Percentiles rank a stretch among this genome's conserved stretches.
These are phyloP conservation scores for Ardeotis arabs DNA, from an alignment of 2,113 vertebrate genomes.

Conservation along the genomic window DNA sequence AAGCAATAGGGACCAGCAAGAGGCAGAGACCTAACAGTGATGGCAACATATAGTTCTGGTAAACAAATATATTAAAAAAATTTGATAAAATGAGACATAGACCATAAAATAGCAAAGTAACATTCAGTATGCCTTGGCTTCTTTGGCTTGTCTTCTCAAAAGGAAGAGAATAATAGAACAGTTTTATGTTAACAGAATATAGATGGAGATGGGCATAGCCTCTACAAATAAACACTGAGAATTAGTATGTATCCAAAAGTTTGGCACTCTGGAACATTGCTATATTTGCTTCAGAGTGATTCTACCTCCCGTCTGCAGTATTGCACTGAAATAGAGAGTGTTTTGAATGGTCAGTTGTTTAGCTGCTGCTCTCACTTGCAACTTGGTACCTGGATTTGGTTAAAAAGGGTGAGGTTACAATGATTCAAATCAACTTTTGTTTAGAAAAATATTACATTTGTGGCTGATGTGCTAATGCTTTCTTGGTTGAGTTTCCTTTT, in stretches of 20 bases:
- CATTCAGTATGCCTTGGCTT: neutral
- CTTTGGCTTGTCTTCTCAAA: neutral
- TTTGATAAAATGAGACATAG: neutral
- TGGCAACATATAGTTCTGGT: neutral
- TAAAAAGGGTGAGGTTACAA: neutral
- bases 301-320: neutral
- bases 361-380: neutral
- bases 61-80: neutral
- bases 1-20: neutral
- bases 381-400: neutral
- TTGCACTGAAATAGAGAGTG: neutral
- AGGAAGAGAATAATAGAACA: neutral
- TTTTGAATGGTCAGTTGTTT: neutral
- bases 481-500: slow-evolving; percentile 37
- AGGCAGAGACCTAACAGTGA: neutral
- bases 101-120: neutral
- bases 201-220: neutral
- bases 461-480: neutral
- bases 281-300: neutral
- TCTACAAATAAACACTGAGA: neutral
- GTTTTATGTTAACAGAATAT: neutral
- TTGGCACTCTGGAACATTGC: neutral
- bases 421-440: neutral
- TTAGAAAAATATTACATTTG: neutral
- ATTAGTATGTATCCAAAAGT: neutral